Percentiles rank a stretch among this genome's conserved stretches.
Evolutionary conservation across 2,113 vertebrate species (phyloP).

Genomic region (Cyprinodon tularosa): DNA sequence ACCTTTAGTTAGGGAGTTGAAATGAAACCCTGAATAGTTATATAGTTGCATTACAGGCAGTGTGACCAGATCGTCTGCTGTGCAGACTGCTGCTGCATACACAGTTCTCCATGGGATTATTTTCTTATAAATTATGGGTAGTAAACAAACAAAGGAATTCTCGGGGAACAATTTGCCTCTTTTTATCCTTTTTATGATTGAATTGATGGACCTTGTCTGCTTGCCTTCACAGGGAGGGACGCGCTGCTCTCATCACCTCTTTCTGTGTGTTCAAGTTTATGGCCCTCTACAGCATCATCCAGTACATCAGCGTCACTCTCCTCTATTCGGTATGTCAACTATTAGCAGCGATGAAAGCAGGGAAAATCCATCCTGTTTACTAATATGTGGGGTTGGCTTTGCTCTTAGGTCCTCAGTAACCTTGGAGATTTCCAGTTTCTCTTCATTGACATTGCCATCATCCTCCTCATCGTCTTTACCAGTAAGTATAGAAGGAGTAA

Average conservation of each 20-base stretch:
- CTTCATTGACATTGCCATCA: conserved; percentile 97
- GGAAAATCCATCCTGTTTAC: not conserved
- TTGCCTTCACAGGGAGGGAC: conserved; percentile 88
- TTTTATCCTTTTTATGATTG: accelerated
- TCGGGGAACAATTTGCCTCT: not conserved
- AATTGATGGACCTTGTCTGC: not conserved
- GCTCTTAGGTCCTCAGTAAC: conserved; percentile 90
- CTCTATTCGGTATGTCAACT: conserved; percentile 89
- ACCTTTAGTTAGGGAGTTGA: too few relatives aligned
- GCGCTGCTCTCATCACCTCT: conserved; percentile 96
- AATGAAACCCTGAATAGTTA: too few relatives aligned
- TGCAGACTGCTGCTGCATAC: too few relatives aligned
- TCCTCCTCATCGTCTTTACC: conserved; percentile 94
- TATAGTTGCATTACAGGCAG: too few relatives aligned
- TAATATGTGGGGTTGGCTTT: not conserved
- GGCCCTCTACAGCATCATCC: conserved; percentile 99
- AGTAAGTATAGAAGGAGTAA: conserved; percentile 83
- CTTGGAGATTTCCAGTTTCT: conserved; percentile 98
- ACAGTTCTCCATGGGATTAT: too few relatives aligned
- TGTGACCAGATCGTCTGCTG: too few relatives aligned
- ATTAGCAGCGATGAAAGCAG: not conserved
- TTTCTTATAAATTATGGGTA: too few relatives aligned
- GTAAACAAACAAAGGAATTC: too few relatives aligned
- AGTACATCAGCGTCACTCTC: conserved; percentile 95
- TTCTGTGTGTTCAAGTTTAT: conserved; percentile 99